Base-by-base conservation (phyloP, 2,888 invertebrate species). In the Theretra japonica region DNA sequence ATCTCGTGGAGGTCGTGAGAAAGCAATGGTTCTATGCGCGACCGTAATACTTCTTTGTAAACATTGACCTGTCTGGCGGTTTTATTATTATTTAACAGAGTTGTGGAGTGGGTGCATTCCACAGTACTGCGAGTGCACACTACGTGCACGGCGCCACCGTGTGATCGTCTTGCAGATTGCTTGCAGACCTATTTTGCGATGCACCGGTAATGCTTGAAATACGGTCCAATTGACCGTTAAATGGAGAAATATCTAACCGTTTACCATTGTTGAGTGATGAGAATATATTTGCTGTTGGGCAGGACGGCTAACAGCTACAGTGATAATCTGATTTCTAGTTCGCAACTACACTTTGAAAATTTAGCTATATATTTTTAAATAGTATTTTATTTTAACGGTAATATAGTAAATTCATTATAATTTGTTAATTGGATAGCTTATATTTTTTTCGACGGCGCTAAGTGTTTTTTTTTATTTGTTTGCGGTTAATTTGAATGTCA, bases 111-210 rank as follows among this genome's bases (percentile, higher is more conserved):
- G 72, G 73, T 71, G 75, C 78, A 80, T 80, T 77, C 79, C 73
- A 15, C 21, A 58, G 65, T 53, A 48, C 41, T 50, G 21, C 30
- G 48, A 65, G 53, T 59, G 50, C 73, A 74, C 75, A 71, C 30
- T 19, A 62, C 62, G 62, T 75, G 79, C 71, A 69, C 74, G 75
- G 75, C 78, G 76, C 79, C 79, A 74, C 74, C 68, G 74, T 74
- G 70, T 74, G 72, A 74, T 76, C 74, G 69, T 65, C 70, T 75
- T 72, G 73, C 72, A 68, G 70, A 73, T 73, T 73, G 57, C 65
- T 70, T 21, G 70, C 59, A 70, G 65, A 57, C 72, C 65, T 65
- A 65, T 65, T 65, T 65, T 65, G 65, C 48, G 65, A 65, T 65
- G 65, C 65, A 65, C 65, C 65, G 65, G 65, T 65, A 48, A 65